Conservation (phyloP, 2,113 vertebrate genomes). For the Melanerpes formicivorus region DNA sequence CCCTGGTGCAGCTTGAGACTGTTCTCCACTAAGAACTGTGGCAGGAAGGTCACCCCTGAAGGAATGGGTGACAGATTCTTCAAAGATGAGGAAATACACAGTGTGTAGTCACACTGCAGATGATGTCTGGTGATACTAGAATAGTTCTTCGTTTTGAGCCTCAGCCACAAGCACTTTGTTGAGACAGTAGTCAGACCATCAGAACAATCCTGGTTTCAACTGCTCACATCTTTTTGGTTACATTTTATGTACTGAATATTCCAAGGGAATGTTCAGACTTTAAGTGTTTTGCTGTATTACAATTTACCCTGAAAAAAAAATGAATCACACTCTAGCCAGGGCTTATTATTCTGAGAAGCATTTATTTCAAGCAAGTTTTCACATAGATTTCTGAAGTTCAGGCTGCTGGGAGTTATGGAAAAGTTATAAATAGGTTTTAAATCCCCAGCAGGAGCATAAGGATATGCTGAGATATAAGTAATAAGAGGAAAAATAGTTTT, state of each 20-base stretch:
- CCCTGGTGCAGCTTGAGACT: too few species aligned
- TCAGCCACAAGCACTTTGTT: not conserved
- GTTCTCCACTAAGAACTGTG: not conserved
- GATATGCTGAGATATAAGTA: not conserved
- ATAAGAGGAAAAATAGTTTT: not conserved
- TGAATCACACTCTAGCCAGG: not conserved
- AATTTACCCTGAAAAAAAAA: not conserved
- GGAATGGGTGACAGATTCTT: not conserved
- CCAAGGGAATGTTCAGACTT: not conserved
- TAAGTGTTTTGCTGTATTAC: not conserved
- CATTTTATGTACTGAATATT: not conserved
- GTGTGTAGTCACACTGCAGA: not conserved
- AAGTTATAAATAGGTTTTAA: constrained; percentile 32
- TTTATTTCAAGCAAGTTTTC: not conserved
- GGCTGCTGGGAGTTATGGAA: not conserved
- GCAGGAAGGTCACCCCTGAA: not conserved
- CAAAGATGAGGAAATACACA: not conserved
- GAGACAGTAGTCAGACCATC: not conserved
- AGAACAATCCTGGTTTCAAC: not conserved
- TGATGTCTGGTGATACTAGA: not conserved
- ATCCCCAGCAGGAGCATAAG: not conserved
- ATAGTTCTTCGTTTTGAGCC: not conserved
- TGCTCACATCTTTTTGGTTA: not conserved
- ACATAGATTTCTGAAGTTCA: not conserved
- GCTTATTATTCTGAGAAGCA: not conserved